A percentile compares a stretch with the other conserved stretches of the same genome.
Evolutionary conservation across 2,888 invertebrate species (phyloP).

Genomic region (Andrena flavipes): DNA sequence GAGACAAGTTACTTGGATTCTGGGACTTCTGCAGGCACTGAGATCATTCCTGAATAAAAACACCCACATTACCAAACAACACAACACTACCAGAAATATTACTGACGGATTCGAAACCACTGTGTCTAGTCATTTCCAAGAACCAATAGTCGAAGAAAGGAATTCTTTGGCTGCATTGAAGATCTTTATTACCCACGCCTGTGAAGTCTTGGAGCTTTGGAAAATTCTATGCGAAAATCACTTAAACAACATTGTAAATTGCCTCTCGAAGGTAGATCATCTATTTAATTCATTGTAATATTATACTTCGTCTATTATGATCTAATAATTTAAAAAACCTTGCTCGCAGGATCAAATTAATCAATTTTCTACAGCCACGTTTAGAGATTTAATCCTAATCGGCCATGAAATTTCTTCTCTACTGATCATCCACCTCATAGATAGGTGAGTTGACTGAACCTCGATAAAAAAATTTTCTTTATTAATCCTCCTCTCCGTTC

Average conservation of each 20-base stretch:
- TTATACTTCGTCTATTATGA: background rate
- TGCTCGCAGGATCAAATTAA: slow-evolving; percentile 86
- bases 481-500: slow-evolving; percentile 31
- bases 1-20: slow-evolving; percentile 86
- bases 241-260: slow-evolving; percentile 91
- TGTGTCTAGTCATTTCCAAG: slow-evolving; percentile 77
- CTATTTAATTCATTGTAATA: background rate
- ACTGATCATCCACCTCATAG: slow-evolving; percentile 94
- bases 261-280: slow-evolving; percentile 86
- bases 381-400: slow-evolving; percentile 91
- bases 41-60: slow-evolving; percentile 91
- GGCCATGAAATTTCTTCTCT: slow-evolving; percentile 91
- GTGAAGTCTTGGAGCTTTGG: slow-evolving; percentile 97
- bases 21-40: slow-evolving; percentile 91
- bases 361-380: slow-evolving; percentile 87
- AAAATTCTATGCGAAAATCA: slow-evolving; percentile 96
- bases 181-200: slow-evolving; percentile 90
- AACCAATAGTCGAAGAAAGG: slow-evolving; percentile 88
- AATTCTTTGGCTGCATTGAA: slow-evolving; percentile 92
- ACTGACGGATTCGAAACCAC: slow-evolving; percentile 79
- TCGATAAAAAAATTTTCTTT: background rate
- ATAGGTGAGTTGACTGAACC: slow-evolving; percentile 85
- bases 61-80: slow-evolving; percentile 85
- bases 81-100: slow-evolving; percentile 71
- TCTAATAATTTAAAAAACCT: slow-evolving; percentile 14